Conservation (phyloP, 1,140 invertebrate genomes). For the Tetragnatha versicolor region DNA sequence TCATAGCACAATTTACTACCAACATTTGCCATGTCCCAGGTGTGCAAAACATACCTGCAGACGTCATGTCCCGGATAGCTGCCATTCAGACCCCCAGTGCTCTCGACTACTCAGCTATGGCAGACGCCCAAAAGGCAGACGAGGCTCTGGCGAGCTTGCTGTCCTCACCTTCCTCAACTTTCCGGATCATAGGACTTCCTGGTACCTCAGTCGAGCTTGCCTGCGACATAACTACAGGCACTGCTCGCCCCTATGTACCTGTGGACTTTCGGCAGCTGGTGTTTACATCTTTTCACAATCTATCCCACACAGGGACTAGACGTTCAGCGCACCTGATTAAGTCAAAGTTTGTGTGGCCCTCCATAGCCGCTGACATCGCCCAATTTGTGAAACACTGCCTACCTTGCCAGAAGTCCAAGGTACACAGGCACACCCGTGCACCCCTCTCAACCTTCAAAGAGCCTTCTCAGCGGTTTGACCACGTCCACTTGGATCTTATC, state of each 20-base stretch:
- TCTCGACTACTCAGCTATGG: slow-evolving; percentile 23
- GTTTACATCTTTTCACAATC: slow-evolving; percentile 28
- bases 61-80: slow-evolving; percentile 26
- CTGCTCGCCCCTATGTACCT: slow-evolving; percentile 8
- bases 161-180: no score
- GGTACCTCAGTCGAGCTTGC: background rate
- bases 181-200: background rate
- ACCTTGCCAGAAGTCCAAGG: slow-evolving; percentile 48
- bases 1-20: slow-evolving; percentile 63
- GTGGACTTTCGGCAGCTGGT: background rate
- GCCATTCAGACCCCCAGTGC: background rate
- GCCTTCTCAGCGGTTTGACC: slow-evolving; percentile 59
- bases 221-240: slow-evolving; percentile 15
- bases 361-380: background rate
- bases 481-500: slow-evolving; percentile 68
- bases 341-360: slow-evolving; percentile 27
- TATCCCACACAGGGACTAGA: slow-evolving; percentile 32
- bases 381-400: slow-evolving; percentile 14
- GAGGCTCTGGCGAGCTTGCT: background rate
- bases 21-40: slow-evolving; percentile 63
- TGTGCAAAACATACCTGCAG: slow-evolving; percentile 58
- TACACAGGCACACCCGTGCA: slow-evolving; percentile 36
- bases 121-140: slow-evolving; percentile 10
- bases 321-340: slow-evolving; percentile 3
- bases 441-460: slow-evolving; percentile 32